Base-by-base conservation (phyloP, 2,888 invertebrate genomes). In the Chorisops tibialis region DNA sequence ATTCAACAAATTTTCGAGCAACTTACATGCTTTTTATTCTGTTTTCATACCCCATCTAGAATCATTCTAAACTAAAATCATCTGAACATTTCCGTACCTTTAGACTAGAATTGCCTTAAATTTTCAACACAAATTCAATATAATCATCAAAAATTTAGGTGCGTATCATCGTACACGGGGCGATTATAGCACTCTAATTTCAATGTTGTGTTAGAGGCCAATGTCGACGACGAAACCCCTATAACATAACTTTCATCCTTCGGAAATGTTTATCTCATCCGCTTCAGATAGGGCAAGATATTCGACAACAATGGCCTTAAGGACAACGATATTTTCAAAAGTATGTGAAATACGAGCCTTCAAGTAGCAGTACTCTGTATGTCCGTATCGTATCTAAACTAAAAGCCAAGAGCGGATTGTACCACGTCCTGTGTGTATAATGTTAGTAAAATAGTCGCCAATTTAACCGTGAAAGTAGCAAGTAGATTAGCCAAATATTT, bases 401-500 rank as follows among this genome's bases (percentile, higher is more conserved):
- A 41, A 12, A 41, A 16, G 16, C 11, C 14, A n/a, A 41, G 11
- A 3, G 41, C 7, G 19, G 45, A 45, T 45, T n/a, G n/a, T n/a
- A n/a, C 45, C 12, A 7, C 9, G 21, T 45, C 56, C 56, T 30
- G n/a, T n/a, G n/a, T 24, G 4, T 56, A 43, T 45, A 56, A 56
- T 56, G 56, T 56, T 56, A 56, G 43, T 43, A 56, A 43, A 56
- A 56, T 56, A 43, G 56, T 56, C 56, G 56, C 30, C 56, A 35
- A 56, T 56, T 56, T 43, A 56, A 56, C 21, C 21, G 47, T 35
- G 56, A 35, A 30, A 43, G 11, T 43, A 45, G 56, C 56, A 43
- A 43, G 43, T 43, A 56, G 56, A 56, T 56, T 56, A 56, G 56
- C 56, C 56, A 56, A 56, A 56, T 56, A 56, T 56, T 56, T 56